phyloP scores from a whole-genome alignment of 2,797 vertebrate species.

The Orestias chungarensis region DNA sequence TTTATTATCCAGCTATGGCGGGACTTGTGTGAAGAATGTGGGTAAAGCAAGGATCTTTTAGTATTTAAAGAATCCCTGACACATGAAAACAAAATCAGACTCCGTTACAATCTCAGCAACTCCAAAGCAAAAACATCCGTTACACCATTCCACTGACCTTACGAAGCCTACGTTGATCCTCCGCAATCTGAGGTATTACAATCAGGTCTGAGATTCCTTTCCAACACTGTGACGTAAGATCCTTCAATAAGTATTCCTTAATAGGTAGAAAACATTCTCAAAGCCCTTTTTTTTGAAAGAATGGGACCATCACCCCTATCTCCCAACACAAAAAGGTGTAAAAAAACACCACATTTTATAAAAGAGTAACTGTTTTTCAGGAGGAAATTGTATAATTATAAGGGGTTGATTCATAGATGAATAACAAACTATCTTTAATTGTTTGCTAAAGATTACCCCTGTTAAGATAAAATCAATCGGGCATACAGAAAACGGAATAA shows the following conservation, averaged over 20 bases:
- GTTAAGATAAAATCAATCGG: neutral
- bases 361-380: neutral
- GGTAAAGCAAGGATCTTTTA: neutral
- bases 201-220: neutral
- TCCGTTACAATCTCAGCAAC: neutral
- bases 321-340: neutral
- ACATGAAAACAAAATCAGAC: neutral
- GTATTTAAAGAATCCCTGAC: neutral
- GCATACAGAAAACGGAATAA: too few relatives aligned
- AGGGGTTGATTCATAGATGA: neutral
- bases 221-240: neutral
- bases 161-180: neutral
- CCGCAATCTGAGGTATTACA: neutral
- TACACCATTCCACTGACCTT: neutral
- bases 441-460: neutral
- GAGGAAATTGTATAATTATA: neutral
- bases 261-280: too few relatives aligned
- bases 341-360: neutral
- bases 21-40: neutral
- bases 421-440: neutral
- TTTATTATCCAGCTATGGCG: too few relatives aligned
- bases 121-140: neutral
- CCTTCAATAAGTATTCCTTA: neutral
- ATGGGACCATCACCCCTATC: neutral
- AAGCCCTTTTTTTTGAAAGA: too few relatives aligned